Base-by-base conservation (phyloP, 2,888 invertebrate genomes). In the Deroplatys truncata region DNA sequence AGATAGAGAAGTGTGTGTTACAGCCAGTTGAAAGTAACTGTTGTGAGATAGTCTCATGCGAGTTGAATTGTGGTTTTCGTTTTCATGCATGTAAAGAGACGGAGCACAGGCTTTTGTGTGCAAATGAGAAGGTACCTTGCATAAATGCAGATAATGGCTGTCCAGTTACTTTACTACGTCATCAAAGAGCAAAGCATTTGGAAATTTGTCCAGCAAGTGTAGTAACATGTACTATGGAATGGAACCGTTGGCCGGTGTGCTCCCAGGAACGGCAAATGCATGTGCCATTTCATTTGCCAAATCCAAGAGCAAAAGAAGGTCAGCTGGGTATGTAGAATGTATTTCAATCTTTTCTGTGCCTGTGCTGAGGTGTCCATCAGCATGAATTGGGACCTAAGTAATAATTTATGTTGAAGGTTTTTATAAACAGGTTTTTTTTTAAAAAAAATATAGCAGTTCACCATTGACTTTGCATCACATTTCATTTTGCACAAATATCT, bases 61-160 rank as follows among this genome's bases (percentile, higher is more conserved):
- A 84, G 43, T 29, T 89, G 28, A 84, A 35, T 28, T 89, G 89
- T 85, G 89, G 89, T 2, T 86, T 84, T 56, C 84, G 84, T 31
- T 89, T 84, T 84, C 86, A 86, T 72, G 49, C 83, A 2, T 89
- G 89, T 84, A 89, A 89, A 56, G 29, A 56, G 31, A 25, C 49
- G 20, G 86, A 89, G 56, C 89, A 89, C n/a, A 31, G 29, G 31
- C 84, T 87, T 28, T 28, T 89, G 1, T 89, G 89, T 72, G 29
- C 89, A 20, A 87, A 89, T 31, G 89, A 89, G 84, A 89, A 86
- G 56, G 89, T 89, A 20, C 86, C 89, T 13, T 89, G 89, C 84
- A 89, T 89, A 43, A 89, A 89, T 86, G 84, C 49, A 28, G 84
- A 82, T 1, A 89, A 86, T 84, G 89, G 89, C 16, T 89, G 89